Percentiles rank a stretch among this genome's conserved stretches.
These are phyloP conservation scores for Miichthys miiuy DNA, from an alignment of 2,797 vertebrate species.

Conservation along the genomic window DNA sequence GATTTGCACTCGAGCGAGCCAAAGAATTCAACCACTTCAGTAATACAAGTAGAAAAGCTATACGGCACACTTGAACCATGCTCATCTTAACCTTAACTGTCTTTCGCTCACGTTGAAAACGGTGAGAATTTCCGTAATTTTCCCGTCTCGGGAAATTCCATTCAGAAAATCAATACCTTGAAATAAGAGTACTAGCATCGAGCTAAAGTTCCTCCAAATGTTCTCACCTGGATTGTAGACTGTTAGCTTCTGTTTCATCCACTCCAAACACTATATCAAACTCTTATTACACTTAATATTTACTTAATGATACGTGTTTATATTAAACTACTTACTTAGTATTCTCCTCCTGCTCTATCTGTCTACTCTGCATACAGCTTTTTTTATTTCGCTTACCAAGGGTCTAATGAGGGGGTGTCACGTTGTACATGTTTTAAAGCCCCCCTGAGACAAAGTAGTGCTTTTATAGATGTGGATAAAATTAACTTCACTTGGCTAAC, in stretches of 20 bases:
- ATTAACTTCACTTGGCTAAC: neutral
- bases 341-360: neutral
- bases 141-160: neutral
- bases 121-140: neutral
- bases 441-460: neutral
- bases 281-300: neutral
- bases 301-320: neutral
- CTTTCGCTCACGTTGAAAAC: neutral
- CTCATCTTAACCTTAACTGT: neutral
- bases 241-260: neutral
- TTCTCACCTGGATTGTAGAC: neutral
- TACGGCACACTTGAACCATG: neutral
- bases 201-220: neutral
- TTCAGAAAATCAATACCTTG: neutral
- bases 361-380: neutral
- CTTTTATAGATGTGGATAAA: neutral
- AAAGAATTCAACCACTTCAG: constrained; percentile 9
- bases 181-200: neutral
- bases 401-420: neutral
- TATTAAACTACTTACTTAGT: neutral
- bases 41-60: neutral
- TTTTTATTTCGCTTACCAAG: neutral
- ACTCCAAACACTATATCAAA: neutral
- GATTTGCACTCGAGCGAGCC: neutral
- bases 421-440: neutral